Evolutionary conservation across 2,113 vertebrate species (phyloP).

Genomic region (Pelusios castaneus): DNA sequence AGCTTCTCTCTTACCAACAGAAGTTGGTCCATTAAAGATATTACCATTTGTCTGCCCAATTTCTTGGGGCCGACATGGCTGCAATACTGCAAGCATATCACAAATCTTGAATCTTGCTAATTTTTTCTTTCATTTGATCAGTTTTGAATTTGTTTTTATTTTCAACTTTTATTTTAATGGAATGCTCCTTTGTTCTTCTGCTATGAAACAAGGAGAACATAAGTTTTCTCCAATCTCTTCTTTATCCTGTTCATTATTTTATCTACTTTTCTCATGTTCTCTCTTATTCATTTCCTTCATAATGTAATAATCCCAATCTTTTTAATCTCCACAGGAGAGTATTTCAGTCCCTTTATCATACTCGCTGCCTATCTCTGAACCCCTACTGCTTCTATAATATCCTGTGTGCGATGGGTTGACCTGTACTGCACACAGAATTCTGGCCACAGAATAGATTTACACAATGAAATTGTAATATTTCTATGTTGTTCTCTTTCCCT

Average conservation of each 20-base stretch:
- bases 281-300: too few species aligned
- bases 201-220: too few species aligned
- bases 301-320: too few species aligned
- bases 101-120: constrained; percentile 40
- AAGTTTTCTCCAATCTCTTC: too few species aligned
- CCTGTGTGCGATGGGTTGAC: not conserved
- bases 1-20: too few species aligned
- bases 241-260: too few species aligned
- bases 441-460: not conserved
- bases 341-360: not conserved
- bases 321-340: too few species aligned
- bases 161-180: not conserved
- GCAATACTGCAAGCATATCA: not conserved
- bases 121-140: constrained; percentile 8
- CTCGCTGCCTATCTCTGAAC: not conserved
- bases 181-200: not conserved
- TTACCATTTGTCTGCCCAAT: too few species aligned
- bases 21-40: too few species aligned
- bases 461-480: not conserved
- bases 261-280: too few species aligned
- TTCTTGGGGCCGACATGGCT: too few species aligned
- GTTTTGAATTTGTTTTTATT: constrained; percentile 50
- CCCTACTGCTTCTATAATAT: not conserved
- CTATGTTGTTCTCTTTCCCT: not conserved
- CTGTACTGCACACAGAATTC: not conserved